These are phyloP conservation scores for Limonius californicus DNA, from an alignment of 1,140 invertebrate species.

Conservation along the genomic window DNA sequence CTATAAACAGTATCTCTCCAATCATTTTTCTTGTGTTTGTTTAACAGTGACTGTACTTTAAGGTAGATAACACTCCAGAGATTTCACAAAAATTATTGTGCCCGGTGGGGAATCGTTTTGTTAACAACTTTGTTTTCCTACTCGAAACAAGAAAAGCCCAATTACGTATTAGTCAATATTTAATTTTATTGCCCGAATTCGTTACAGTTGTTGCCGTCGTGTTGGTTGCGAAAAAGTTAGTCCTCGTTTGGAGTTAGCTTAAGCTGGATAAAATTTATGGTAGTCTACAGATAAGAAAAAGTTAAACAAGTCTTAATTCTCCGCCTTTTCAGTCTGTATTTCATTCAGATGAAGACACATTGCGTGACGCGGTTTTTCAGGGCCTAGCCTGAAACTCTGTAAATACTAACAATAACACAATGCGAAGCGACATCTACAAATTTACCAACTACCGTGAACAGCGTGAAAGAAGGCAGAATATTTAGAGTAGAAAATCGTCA, in stretches of 20 bases:
- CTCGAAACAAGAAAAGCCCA: no score
- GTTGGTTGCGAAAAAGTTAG: no score
- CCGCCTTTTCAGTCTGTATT: conserved; percentile 1
- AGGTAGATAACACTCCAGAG: no score
- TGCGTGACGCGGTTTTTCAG: conserved; percentile 6
- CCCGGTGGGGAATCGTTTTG: no score
- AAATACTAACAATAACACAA: conserved; percentile 10
- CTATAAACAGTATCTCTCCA: no score
- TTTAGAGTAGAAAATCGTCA: neutral
- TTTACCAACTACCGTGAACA: conserved; percentile 8
- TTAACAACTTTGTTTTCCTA: no score
- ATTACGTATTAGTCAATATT: no score
- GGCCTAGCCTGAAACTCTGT: neutral
- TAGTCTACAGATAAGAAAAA: conserved; percentile 5
- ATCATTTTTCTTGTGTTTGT: no score
- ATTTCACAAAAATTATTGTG: no score
- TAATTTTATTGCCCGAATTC: no score
- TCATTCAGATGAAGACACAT: conserved; percentile 10
- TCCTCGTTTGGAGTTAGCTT: neutral
- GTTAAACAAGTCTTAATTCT: conserved; percentile 7
- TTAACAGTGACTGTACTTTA: no score
- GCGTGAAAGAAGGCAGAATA: neutral
- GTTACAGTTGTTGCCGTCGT: no score
- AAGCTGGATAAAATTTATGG: neutral
- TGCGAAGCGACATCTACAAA: conserved; percentile 6